Percentiles rank a stretch among this genome's conserved stretches.
Evolutionary conservation across 2,797 vertebrate genomes (phyloP).

Genomic region (Bovichtus variegatus): DNA sequence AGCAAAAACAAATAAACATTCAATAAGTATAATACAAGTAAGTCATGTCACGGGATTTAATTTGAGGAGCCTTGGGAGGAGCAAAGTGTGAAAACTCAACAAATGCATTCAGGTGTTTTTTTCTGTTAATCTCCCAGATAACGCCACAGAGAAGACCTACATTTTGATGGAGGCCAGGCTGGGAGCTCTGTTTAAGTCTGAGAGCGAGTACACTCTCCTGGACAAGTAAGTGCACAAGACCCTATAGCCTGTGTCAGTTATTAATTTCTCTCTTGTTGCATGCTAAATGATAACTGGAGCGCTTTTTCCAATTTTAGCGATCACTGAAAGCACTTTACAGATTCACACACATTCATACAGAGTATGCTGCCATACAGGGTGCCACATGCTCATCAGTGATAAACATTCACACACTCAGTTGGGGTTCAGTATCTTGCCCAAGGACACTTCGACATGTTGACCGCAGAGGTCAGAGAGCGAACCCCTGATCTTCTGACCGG

Average conservation of each 20-base stretch:
- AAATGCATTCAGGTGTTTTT: background rate
- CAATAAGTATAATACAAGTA: background rate
- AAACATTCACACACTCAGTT: too few species aligned
- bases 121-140: constrained; percentile 80
- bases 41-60: too few species aligned
- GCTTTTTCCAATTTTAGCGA: too few species aligned
- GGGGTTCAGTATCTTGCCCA: too few species aligned
- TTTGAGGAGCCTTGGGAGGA: background rate
- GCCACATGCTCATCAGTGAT: too few species aligned
- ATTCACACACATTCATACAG: too few species aligned
- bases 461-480: too few species aligned
- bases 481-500: too few species aligned
- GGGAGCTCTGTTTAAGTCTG: constrained; percentile 91
- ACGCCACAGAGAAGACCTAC: constrained; percentile 86
- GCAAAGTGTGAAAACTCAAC: constrained; percentile 4
- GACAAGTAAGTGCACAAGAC: constrained; percentile 89
- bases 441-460: too few species aligned
- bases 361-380: too few species aligned
- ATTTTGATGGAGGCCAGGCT: constrained; percentile 98
- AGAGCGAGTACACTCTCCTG: constrained; percentile 91
- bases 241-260: background rate
- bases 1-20: background rate
- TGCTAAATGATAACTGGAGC: too few species aligned
- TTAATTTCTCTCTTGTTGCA: background rate
- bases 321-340: too few species aligned